Base-by-base conservation (phyloP, 1,140 invertebrate genomes). In the Augochlora pura region DNA sequence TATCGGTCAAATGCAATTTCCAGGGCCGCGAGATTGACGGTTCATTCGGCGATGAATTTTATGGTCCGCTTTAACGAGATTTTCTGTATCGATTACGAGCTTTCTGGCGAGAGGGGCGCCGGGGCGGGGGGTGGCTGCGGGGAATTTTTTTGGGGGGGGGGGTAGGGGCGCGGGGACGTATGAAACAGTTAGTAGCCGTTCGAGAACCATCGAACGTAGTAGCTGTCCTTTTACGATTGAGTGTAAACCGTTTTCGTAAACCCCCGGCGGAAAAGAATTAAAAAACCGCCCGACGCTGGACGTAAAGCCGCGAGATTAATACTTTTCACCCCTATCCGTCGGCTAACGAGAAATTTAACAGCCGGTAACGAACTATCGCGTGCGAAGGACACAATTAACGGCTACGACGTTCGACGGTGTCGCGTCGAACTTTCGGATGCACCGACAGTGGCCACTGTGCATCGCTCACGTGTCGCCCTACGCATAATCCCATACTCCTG, bases 381-480 rank as follows among this genome's bases (percentile, higher is more conserved):
- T 46, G 77, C 10, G 23, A 71, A 60, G 54, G 6, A 7, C 42
- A 38, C n/a, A n/a, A 38, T 77, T 66, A 83, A 77, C 77, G 82
- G 66, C 57, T n/a, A 25, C 62, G 54, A 80, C 10, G 73, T 75
- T 70, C 54, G 64, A 25, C 23, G 71, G 32, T 64, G 32, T 64
- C 42, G 10, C 12, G 63, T 59, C 23, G 32, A 27, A 59, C 60
- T 65, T 80, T 27, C 38, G 78, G 65, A 67, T 59, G 25, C 23
- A 6, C 32, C 59, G 64, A 14, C 42, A 10, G 10, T 9, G 14
- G 49, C 77, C 57, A 65, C 59, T 67, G 62, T 4, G 1, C 75
- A 69, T 76, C 76, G 62, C 76, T 68, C 80, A 82, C 76, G 82
- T 75, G 74, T 74, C 78, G 54, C 64, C 72, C 60, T 75, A 68